Evolutionary conservation across 2,797 vertebrate genomes (phyloP).

Genomic region (Hypotaenidia philippensis): DNA sequence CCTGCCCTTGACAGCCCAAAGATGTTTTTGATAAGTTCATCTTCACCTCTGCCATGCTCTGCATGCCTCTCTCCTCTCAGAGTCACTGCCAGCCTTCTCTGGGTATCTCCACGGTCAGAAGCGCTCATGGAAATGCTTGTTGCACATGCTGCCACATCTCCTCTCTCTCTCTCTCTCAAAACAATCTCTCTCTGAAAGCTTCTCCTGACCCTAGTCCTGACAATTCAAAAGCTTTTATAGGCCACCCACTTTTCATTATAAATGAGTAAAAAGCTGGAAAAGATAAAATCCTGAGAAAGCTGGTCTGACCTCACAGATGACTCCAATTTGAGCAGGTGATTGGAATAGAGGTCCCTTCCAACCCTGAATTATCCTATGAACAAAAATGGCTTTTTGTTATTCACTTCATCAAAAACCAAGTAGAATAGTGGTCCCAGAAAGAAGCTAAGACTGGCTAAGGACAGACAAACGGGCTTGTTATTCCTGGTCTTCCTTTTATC

Average conservation of each 20-base stretch:
- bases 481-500: neutral
- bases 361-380: neutral
- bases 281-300: neutral
- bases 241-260: neutral
- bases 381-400: neutral
- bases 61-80: rapidly evolving
- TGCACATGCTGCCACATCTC: neutral
- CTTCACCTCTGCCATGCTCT: neutral
- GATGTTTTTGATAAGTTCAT: constrained; percentile 19
- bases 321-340: neutral
- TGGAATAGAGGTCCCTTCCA: neutral
- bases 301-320: neutral
- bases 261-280: neutral
- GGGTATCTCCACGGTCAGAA: neutral
- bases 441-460: neutral
- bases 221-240: neutral
- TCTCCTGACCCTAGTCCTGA: neutral
- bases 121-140: neutral
- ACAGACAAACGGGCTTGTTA: neutral
- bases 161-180: neutral
- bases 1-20: neutral
- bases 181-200: neutral
- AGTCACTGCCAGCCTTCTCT: neutral
- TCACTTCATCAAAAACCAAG: neutral
- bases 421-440: neutral